Conservation (phyloP, 2,888 invertebrate species). For the Cheilosia scutellata region DNA sequence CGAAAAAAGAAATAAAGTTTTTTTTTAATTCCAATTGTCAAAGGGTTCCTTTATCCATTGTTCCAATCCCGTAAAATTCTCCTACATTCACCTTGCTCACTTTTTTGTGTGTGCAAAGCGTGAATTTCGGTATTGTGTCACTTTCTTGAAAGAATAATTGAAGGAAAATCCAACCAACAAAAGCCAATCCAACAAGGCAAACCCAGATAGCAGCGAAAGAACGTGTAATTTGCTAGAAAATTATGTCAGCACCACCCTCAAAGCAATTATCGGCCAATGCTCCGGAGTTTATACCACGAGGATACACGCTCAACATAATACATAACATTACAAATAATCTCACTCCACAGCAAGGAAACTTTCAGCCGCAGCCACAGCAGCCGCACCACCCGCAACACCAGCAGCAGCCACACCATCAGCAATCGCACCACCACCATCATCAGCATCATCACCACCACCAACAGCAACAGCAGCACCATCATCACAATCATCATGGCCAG, state of each 20-base stretch:
- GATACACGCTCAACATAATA: conserved; percentile 67
- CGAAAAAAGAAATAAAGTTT: conserved; percentile 31
- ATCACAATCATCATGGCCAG: conserved; percentile 62
- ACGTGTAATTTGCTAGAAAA: conserved; percentile 44
- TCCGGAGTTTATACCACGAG: conserved; percentile 77
- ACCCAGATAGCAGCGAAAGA: conserved; percentile 18
- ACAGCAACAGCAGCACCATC: conserved; percentile 60
- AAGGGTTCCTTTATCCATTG: conserved; percentile 75
- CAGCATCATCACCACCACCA: conserved; percentile 65
- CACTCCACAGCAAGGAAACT: conserved; percentile 62
- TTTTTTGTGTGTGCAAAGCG: conserved; percentile 73
- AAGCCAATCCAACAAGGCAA: conserved; percentile 31
- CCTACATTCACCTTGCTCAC: conserved; percentile 71
- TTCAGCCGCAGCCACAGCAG: conserved; percentile 53
- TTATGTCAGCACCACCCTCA: conserved; percentile 75
- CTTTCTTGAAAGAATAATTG: conserved; percentile 50
- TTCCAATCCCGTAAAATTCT: conserved; percentile 74
- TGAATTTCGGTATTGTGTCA: conserved; percentile 70
- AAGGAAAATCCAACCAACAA: conserved; percentile 36
- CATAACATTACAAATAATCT: conserved; percentile 68
- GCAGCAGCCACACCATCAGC: conserved; percentile 56
- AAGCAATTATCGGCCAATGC: conserved; percentile 77
- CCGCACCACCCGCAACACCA: conserved; percentile 25
- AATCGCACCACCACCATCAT: conserved; percentile 34
- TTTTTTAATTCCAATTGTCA: conserved; percentile 70